A percentile compares a stretch with the other conserved stretches of the same genome.
phyloP scores from a whole-genome alignment of 2,888 invertebrate species.

The Drosophila atripex region DNA sequence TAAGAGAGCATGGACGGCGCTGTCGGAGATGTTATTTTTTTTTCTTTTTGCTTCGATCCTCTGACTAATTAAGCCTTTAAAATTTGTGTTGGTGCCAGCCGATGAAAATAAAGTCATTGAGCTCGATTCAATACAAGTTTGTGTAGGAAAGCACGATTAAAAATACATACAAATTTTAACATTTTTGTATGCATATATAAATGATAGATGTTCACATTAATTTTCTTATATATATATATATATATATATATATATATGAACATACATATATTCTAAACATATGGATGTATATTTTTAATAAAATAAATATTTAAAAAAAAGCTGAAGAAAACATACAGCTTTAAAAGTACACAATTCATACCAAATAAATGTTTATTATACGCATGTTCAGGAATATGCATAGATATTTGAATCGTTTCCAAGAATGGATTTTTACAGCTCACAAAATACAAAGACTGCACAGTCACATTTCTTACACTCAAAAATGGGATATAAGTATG shows the following conservation, averaged over 20 bases:
- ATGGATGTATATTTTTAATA: not conserved
- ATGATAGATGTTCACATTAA: not conserved
- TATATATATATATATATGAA: no score
- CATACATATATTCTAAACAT: not conserved
- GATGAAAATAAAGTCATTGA: conserved; percentile 71
- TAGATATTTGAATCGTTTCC: no score
- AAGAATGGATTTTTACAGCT: no score
- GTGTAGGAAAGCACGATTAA: conserved; percentile 4
- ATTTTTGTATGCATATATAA: not conserved
- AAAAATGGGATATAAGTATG: not conserved
- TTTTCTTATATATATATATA: no score
- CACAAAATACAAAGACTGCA: no score
- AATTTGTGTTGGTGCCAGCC: conserved; percentile 36
- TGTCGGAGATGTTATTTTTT: not conserved
- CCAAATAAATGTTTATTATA: no score
- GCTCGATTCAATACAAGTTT: conserved; percentile 10
- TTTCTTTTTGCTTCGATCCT: conserved; percentile 45
- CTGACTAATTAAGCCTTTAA: conserved; percentile 74
- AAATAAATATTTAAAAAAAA: no score
- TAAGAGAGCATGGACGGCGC: no score
- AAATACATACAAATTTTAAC: conserved; percentile 1
- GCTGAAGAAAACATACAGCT: no score
- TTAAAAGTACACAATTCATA: no score
- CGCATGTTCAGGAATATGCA: no score
- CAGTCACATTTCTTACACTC: no score